Base-by-base conservation (phyloP, 2,113 vertebrate species). In the Girardinichthys multiradiatus region DNA sequence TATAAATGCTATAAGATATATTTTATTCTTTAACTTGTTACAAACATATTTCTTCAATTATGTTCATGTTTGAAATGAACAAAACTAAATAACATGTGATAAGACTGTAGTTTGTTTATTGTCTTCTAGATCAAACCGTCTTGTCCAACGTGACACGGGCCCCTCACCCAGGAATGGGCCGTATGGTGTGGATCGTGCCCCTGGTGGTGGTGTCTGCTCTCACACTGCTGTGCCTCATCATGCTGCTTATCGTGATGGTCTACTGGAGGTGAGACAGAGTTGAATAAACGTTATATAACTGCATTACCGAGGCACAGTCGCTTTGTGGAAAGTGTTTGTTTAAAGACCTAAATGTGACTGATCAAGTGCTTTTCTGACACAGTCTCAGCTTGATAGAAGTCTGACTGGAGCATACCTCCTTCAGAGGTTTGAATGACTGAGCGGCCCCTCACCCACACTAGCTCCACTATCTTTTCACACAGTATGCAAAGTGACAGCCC, bases 181-280 rank as follows among this genome's bases (percentile, higher is more conserved):
- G 95, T 91, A 95, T 98, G 96, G 97, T 98, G 87, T 99, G 98
- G 98, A 95, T 99, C 64, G 96, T 99, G 87, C 98, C 98, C 2
- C 91, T 99, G 91, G 95, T 97, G 82, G 97, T 98, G 89, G 97
- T 99, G 45, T 99, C 98, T 57, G 96, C 97, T 68, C 94, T 99
- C 91, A 99, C 97, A 54, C 96, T 99, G 39, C 93, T 98, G 91
- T 99, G 97, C 93, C 95, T 99, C 92, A 94, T 99, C 81, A 95
- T 99, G 86, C 96, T 99, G 89, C 94, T 98, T 68, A 95, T 95
- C 74, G 96, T 99, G 87, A 96, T 99, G 79, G 95, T 99, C 68
- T 98, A 99, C 93, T 99, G 98, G 98, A 98, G 97, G 98, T 99
- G 89, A 96, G 96, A 27, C 4, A 48, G 35, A 37, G 73, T 81